Percentiles rank a stretch among this genome's conserved stretches.
Conservation (phyloP, 2,113 vertebrate species). For the Psilopsiagon aymara region DNA sequence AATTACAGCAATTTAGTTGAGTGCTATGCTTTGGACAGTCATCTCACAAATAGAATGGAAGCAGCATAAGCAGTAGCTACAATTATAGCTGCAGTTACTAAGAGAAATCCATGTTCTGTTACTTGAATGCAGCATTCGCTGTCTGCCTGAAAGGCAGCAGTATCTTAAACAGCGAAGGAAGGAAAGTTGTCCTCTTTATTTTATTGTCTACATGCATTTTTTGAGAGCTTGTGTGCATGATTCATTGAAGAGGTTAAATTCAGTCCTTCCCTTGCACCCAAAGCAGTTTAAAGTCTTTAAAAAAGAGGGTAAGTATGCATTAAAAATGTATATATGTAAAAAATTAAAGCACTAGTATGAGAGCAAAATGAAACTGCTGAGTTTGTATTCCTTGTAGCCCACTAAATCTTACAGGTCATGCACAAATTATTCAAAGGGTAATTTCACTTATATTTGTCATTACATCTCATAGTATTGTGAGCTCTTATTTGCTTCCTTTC, state of each 20-base stretch:
- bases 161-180: constrained; percentile 3
- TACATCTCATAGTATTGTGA: background rate
- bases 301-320: background rate
- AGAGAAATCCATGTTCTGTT: constrained; percentile 10
- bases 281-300: background rate
- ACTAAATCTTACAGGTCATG: background rate
- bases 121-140: constrained; percentile 5
- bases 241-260: background rate
- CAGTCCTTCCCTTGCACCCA: background rate
- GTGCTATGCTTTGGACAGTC: background rate
- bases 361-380: background rate
- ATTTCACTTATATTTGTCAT: background rate
- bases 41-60: background rate
- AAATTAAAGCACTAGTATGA: background rate
- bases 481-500: constrained; percentile 17
- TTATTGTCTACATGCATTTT: background rate
- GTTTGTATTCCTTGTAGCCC: background rate
- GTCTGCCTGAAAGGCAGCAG: background rate
- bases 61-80: background rate
- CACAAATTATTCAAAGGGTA: background rate
- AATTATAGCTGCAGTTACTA: constrained; percentile 48
- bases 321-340: background rate
- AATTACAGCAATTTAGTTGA: background rate
- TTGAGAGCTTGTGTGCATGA: background rate
- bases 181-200: background rate